A percentile compares a stretch with the other conserved stretches of the same genome.
phyloP scores from a whole-genome alignment of 2,888 invertebrate genomes.

The Fissipunctia ypsillon region DNA sequence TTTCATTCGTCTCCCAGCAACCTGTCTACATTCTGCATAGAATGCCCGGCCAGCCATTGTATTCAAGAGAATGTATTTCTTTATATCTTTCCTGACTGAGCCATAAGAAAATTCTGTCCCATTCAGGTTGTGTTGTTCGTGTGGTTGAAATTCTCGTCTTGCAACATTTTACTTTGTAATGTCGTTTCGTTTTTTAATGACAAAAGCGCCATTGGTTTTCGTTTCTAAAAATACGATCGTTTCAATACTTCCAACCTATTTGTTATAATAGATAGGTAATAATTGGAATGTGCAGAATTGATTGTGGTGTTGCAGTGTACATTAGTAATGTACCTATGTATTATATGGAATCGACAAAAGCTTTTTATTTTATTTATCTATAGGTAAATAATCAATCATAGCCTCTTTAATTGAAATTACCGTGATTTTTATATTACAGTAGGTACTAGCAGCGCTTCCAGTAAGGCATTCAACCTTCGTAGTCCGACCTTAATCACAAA shows the following conservation, averaged over 20 bases:
- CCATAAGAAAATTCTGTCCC: constrained; percentile 36
- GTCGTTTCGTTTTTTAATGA: constrained; percentile 12
- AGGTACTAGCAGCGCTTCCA: too few species aligned
- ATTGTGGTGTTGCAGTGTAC: too few species aligned
- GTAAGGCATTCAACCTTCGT: constrained; percentile 2
- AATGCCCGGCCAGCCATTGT: constrained; percentile 64
- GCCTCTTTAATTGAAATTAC: background rate
- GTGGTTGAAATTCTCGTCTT: constrained; percentile 39
- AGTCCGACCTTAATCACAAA: background rate
- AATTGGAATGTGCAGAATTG: too few species aligned
- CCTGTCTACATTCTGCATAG: constrained; percentile 72
- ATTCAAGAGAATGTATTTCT: constrained; percentile 48
- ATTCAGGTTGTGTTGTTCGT: constrained; percentile 41
- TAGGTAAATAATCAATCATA: too few species aligned
- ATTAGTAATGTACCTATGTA: too few species aligned
- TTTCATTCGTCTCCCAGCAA: constrained; percentile 81
- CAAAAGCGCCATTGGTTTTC: background rate
- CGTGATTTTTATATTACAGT: background rate
- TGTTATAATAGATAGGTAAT: background rate
- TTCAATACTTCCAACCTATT: background rate
- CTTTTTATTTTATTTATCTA: too few species aligned
- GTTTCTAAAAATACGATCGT: background rate
- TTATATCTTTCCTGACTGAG: constrained; percentile 35
- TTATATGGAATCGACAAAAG: too few species aligned
- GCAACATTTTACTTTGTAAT: constrained; percentile 36